Evolutionary conservation across 2,888 invertebrate species (phyloP).

Genomic region (Caenorhabditis sp.): DNA sequence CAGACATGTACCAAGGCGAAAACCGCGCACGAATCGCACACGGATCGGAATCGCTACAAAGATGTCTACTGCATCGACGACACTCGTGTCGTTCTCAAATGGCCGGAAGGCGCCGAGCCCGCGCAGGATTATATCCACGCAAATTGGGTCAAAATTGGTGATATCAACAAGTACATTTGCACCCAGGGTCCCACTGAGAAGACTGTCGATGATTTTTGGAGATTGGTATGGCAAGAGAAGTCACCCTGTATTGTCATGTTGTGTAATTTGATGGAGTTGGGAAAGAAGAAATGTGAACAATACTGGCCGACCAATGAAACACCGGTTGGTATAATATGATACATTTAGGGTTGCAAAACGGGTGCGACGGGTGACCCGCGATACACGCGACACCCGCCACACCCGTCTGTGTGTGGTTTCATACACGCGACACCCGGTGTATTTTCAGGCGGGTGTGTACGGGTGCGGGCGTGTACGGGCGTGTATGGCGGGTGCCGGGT

Average conservation of each 20-base stretch:
- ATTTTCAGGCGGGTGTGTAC: too few species aligned
- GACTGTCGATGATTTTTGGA: slow-evolving; percentile 61
- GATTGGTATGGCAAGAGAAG: slow-evolving; percentile 61
- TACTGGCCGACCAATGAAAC: slow-evolving; percentile 55
- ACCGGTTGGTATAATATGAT: not conserved
- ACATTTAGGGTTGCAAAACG: too few species aligned
- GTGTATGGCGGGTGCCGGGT: too few species aligned
- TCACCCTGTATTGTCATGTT: slow-evolving; percentile 58
- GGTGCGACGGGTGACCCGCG: too few species aligned
- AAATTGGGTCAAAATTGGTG: slow-evolving; percentile 54
- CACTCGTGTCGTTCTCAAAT: slow-evolving; percentile 53
- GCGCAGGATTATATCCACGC: slow-evolving; percentile 61
- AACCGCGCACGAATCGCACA: slow-evolving; percentile 45
- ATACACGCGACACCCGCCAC: too few species aligned
- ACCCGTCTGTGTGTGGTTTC: too few species aligned
- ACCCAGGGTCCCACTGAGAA: slow-evolving; percentile 59
- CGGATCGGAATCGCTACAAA: slow-evolving; percentile 50
- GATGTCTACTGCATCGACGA: slow-evolving; percentile 62
- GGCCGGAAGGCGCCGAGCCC: slow-evolving; percentile 33
- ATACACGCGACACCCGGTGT: too few species aligned
- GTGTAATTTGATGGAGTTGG: slow-evolving; percentile 56
- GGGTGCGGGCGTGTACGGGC: too few species aligned
- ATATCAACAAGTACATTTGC: slow-evolving; percentile 50
- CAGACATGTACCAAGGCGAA: slow-evolving; percentile 46
- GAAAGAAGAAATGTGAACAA: slow-evolving; percentile 63